phyloP scores from a whole-genome alignment of 2,797 vertebrate species.

The Taenioides sp. region DNA sequence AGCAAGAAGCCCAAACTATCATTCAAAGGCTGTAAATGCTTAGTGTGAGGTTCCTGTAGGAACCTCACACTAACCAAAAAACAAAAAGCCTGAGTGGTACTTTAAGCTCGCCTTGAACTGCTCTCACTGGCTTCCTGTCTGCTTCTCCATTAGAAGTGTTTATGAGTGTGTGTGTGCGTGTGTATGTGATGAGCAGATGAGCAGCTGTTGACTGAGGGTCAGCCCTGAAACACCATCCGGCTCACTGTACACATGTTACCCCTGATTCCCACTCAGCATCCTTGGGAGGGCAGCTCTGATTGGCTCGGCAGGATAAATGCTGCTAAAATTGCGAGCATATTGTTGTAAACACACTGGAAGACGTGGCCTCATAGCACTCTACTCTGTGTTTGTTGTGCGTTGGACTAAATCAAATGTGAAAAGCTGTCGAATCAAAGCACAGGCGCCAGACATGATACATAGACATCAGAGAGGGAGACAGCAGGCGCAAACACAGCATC shows the following conservation, averaged over 20 bases:
- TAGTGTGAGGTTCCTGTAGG: neutral
- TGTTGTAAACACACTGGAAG: constrained; percentile 71
- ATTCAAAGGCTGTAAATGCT: neutral
- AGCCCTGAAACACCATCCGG: constrained; percentile 53
- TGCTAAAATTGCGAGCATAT: constrained; percentile 74
- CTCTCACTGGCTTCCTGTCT: constrained; percentile 27
- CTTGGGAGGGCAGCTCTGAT: constrained; percentile 67
- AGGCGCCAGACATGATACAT: constrained; percentile 48
- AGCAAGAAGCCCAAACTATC: no score
- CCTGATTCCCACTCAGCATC: constrained; percentile 66
- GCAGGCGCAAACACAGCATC: constrained; percentile 39
- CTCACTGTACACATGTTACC: constrained; percentile 62
- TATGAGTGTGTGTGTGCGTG: constrained; percentile 16
- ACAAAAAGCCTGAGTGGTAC: neutral
- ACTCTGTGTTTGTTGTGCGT: constrained; percentile 60
- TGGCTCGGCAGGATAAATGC: constrained; percentile 65
- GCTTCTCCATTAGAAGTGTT: constrained; percentile 33
- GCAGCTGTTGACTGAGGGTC: constrained; percentile 56
- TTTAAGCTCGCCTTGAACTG: constrained; percentile 52
- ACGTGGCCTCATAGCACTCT: constrained; percentile 59
- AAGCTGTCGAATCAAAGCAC: constrained; percentile 56
- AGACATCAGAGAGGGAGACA: constrained; percentile 32
- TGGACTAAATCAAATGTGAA: constrained; percentile 69
- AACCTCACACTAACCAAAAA: neutral
- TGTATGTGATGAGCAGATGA: constrained; percentile 53